phyloP scores from a whole-genome alignment of 2,797 vertebrate genomes.

The Cuculus canorus region DNA sequence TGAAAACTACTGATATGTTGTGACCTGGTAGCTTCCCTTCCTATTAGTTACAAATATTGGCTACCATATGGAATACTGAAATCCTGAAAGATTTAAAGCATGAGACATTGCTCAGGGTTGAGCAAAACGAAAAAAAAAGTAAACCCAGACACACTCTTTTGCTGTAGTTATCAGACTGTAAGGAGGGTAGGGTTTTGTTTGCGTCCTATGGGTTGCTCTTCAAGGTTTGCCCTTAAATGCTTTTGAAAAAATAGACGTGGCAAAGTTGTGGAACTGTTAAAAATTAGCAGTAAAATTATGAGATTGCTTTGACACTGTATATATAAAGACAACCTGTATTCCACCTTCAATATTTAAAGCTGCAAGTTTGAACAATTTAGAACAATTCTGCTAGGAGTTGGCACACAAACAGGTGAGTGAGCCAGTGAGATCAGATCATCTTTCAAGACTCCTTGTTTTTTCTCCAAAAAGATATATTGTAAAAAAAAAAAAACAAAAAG shows the following conservation, averaged over 20 bases:
- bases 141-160: neutral
- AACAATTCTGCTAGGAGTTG: neutral
- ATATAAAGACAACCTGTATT: neutral
- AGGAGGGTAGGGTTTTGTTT: neutral
- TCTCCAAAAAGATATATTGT: neutral
- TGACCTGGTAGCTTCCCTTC: neutral
- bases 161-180: rapidly evolving
- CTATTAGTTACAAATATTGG: neutral
- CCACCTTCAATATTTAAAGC: neutral
- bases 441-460: neutral
- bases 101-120: neutral
- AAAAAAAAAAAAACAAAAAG: neutral
- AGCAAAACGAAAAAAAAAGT: neutral
- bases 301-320: neutral
- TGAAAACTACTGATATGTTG: neutral
- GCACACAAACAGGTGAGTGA: neutral
- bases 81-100: neutral
- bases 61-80: neutral
- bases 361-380: neutral
- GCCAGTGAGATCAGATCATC: neutral
- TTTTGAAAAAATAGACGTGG: neutral
- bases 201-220: neutral
- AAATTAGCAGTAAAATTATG: neutral
- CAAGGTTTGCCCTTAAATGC: neutral
- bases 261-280: neutral